Evolutionary conservation across 2,797 vertebrate genomes (phyloP), one percentile per base, ranked within the genome.

Genomic region (Adelosebastes latens): DNA sequence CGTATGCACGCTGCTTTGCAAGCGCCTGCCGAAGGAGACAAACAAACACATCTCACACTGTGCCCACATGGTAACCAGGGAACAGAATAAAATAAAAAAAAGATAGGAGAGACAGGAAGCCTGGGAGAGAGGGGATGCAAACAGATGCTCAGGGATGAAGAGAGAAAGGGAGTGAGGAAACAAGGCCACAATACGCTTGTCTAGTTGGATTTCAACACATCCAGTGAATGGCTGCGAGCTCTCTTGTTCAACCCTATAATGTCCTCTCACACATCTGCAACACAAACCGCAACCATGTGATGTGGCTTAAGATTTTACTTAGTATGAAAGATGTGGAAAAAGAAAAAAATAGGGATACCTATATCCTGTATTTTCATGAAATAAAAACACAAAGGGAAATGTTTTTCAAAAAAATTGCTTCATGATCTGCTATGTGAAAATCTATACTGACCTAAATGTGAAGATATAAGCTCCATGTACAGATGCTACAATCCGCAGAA

Each of bases 1-100:
- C 42, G 55, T 24, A 2, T 42, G 46, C 7, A 0, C n/a, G 64
- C 18, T 62, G 52, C 20, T 76, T 68, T 76, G 65, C 56, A 39
- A 25, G 7, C 3, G 8, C 58, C 61, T 4, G 79, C 82, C 24
- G 62, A 82, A 80, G 80, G 83, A 91, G 83, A 86, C 87, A 86
- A 87, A 85, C 81, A 88, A 86, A 85, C 78, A 82, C 89, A 79
- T 87, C 84, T 92, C 88, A 87, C 86, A 81, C 90, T 87, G 88
- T 80, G 86, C 82, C 69, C 81, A 81, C 87, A 84, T 79, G 82
- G 91, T 83, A 91, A 89, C 87, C 77, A 83, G 88, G 85, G 87
- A 91, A 86, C 86, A 66, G 46, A 79, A 80, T 39, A 71, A 77
- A 34, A 83, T 2, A 39, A 60, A 62, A 42, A 39, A 42, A 3